These are phyloP conservation scores for Dysidea cf. avara DNA, from an alignment of 37 sponge, comb jelly and placozoan genomes.

Conservation along the genomic window DNA sequence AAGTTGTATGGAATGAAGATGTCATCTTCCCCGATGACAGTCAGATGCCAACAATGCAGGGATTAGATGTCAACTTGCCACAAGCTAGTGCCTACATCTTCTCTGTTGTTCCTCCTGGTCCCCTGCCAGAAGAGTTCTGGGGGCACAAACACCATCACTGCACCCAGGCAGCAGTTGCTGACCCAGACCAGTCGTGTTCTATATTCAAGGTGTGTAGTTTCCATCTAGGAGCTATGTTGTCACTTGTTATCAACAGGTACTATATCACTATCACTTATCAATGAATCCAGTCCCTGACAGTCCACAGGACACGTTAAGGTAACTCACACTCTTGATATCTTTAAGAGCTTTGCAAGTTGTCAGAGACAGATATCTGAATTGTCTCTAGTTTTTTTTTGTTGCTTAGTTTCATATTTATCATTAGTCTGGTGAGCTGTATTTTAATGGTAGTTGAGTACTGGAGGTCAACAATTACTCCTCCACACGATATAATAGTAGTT, in stretches of 20 bases:
- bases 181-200: conserved; percentile 7
- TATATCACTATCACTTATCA: conserved; percentile 68
- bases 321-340: not conserved
- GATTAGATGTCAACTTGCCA: conserved; percentile 40
- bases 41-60: conserved; percentile 18
- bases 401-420: too few relatives aligned
- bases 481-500: too few relatives aligned
- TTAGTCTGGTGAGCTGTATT: too few relatives aligned
- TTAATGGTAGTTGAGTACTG: too few relatives aligned
- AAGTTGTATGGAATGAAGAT: not conserved
- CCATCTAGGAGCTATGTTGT: not conserved
- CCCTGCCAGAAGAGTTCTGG: conserved; percentile 65
- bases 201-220: conserved; percentile 50
- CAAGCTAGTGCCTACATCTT: conserved; percentile 76
- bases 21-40: conserved; percentile 7
- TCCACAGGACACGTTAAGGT: conserved; percentile 77
- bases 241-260: conserved; percentile 14
- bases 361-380: too few relatives aligned
- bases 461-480: too few relatives aligned
- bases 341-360: too few relatives aligned
- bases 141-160: conserved; percentile 39
- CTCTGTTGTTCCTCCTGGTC: conserved; percentile 63
- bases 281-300: conserved; percentile 50
- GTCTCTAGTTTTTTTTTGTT: too few relatives aligned
- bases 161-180: not conserved